A percentile compares a stretch with the other conserved stretches of the same genome.
Evolutionary conservation across 1,140 invertebrate genomes (phyloP).

Genomic region (Drosophila guanche): DNA sequence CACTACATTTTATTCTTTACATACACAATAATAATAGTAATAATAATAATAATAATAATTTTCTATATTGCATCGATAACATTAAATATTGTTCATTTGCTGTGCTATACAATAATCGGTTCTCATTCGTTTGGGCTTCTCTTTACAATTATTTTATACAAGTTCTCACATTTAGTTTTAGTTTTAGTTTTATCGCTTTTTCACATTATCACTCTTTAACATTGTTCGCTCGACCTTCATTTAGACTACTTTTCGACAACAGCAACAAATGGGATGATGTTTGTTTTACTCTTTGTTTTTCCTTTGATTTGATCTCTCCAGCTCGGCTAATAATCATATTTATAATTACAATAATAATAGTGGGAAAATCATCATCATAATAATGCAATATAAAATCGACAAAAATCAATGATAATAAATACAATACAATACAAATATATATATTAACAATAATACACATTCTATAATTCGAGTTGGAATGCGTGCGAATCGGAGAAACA

Average conservation of each 20-base stretch:
- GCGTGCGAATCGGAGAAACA: conserved; percentile 33
- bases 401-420: conserved; percentile 77
- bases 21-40: conserved; percentile 59
- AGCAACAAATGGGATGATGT: conserved; percentile 70
- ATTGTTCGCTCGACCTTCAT: conserved; percentile 50
- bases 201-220: conserved; percentile 72
- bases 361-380: conserved; percentile 23
- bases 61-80: conserved; percentile 64
- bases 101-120: conserved; percentile 57
- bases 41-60: conserved; percentile 61
- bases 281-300: conserved; percentile 49
- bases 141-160: conserved; percentile 77
- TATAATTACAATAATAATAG: conserved; percentile 58
- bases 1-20: conserved; percentile 73
- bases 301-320: conserved; percentile 34
- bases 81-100: conserved; percentile 79
- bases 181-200: conserved; percentile 38
- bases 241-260: conserved; percentile 74
- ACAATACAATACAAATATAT: conserved; percentile 69
- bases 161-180: conserved; percentile 75
- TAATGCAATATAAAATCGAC: conserved; percentile 72
- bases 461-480: conserved; percentile 58
- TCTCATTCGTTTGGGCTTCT: conserved; percentile 49
- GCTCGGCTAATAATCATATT: conserved; percentile 48
- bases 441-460: conserved; percentile 81